phyloP scores from a whole-genome alignment of 2,888 invertebrate genomes.

The Zeuzera pyrina region DNA sequence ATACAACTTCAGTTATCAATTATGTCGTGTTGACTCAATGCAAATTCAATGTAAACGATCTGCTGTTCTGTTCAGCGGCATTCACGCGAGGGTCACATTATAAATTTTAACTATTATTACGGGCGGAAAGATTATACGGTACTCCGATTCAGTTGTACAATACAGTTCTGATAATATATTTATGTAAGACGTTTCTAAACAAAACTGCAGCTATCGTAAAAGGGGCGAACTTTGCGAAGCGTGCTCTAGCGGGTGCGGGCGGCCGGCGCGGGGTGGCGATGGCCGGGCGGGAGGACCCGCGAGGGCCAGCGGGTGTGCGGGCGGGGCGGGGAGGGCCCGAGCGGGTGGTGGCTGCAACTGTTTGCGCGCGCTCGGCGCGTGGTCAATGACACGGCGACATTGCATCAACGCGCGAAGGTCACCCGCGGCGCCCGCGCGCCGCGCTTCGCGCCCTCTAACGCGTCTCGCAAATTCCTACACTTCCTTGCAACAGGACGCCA shows the following conservation, averaged over 20 bases:
- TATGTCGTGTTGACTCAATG: conserved; percentile 13
- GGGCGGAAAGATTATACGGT: no score
- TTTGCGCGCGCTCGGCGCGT: conserved; percentile 37
- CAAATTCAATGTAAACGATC: conserved; percentile 2
- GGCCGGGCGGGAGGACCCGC: conserved; percentile 28
- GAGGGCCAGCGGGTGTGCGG: conserved; percentile 17
- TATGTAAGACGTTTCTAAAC: conserved; percentile 1
- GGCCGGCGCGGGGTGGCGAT: conserved; percentile 15
- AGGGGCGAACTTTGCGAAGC: neutral
- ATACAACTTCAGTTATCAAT: conserved; percentile 9
- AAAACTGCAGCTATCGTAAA: neutral
- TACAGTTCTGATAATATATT: no score
- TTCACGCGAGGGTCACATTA: conserved; percentile 13
- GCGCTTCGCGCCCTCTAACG: conserved; percentile 25
- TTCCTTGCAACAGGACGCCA: conserved; percentile 46
- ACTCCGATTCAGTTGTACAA: no score
- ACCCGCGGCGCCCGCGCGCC: conserved; percentile 31
- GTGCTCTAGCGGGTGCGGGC: conserved; percentile 2
- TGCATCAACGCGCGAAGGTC: conserved; percentile 70
- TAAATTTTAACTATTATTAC: no score
- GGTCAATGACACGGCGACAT: conserved; percentile 72
- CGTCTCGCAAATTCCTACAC: conserved; percentile 43
- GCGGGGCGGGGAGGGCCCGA: conserved; percentile 26
- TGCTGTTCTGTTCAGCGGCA: neutral
- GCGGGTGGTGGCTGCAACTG: conserved; percentile 34